phyloP scores from a whole-genome alignment of 1,140 invertebrate species.

The Himalopsyche phryganea region DNA sequence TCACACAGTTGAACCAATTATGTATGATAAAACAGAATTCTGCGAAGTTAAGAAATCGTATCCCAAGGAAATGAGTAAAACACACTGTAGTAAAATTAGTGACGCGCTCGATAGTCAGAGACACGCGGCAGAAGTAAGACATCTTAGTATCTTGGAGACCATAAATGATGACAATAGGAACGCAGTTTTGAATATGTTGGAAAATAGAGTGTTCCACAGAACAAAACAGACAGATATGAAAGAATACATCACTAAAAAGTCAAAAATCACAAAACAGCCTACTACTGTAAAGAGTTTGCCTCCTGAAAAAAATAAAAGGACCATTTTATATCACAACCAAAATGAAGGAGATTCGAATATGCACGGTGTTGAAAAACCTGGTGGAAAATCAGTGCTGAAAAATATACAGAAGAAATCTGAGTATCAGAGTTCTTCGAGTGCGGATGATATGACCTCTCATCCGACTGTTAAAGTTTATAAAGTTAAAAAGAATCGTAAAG shows the following conservation, averaged over 20 bases:
- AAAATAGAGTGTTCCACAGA: background rate
- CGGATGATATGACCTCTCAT: too few relatives aligned
- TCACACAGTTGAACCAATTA: too few relatives aligned
- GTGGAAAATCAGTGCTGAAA: constrained; percentile 33
- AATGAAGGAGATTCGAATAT: constrained; percentile 19
- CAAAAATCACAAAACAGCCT: background rate
- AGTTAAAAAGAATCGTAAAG: background rate
- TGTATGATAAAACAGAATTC: too few relatives aligned
- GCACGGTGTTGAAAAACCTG: constrained; percentile 50
- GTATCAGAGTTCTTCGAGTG: too few relatives aligned
- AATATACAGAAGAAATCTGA: background rate
- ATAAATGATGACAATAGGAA: too few relatives aligned
- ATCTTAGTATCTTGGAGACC: too few relatives aligned
- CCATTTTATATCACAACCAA: constrained; percentile 1
- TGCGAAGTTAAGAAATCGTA: background rate
- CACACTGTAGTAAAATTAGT: background rate
- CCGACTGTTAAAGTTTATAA: background rate
- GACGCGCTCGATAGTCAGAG: too few relatives aligned
- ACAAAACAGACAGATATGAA: too few relatives aligned
- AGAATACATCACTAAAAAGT: background rate
- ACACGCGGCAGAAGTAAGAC: too few relatives aligned
- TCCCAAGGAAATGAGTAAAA: background rate
- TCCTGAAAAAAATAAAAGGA: background rate
- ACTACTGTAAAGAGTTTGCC: background rate
- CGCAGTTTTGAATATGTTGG: background rate